Conservation (phyloP, 2,797 vertebrate species). For the Benthosema pterotum region DNA sequence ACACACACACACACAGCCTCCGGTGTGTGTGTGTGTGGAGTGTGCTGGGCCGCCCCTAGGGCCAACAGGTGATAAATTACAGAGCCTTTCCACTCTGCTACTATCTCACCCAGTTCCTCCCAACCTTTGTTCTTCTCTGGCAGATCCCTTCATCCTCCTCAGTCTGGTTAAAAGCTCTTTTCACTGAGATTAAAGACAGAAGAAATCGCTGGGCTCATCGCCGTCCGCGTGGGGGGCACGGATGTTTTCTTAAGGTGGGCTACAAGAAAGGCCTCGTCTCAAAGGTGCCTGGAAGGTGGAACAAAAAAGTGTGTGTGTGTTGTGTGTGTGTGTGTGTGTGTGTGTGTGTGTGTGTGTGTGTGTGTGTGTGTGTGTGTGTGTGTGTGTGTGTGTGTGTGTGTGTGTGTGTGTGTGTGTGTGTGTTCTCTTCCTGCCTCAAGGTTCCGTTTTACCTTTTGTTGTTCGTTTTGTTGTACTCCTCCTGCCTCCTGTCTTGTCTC, state of each 20-base stretch:
- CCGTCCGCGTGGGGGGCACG: conserved; percentile 74
- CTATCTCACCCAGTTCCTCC: conserved; percentile 76
- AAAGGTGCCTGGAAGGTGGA: conserved; percentile 64
- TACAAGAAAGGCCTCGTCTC: conserved; percentile 57
- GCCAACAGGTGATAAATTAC: conserved; percentile 84
- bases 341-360: conserved; percentile 44
- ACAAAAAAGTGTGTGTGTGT: no score
- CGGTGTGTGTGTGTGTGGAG: conserved; percentile 46
- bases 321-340: conserved; percentile 44
- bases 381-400: conserved; percentile 42
- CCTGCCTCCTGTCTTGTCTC: conserved; percentile 23
- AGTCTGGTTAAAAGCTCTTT: conserved; percentile 77
- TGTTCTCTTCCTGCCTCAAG: conserved; percentile 28
- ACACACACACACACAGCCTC: conserved; percentile 40
- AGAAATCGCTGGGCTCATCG: conserved; percentile 68
- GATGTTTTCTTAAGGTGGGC: conserved; percentile 84
- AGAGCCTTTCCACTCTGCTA: conserved; percentile 67
- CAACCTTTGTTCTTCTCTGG: conserved; percentile 78
- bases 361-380: conserved; percentile 45
- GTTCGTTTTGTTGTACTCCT: conserved; percentile 34
- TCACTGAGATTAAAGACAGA: conserved; percentile 78
- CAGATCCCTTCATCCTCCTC: conserved; percentile 67
- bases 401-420: conserved; percentile 39
- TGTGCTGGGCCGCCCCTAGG: conserved; percentile 59
- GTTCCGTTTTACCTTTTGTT: conserved; percentile 52